Evolutionary conservation across 2,113 vertebrate genomes (phyloP), one percentile per base, ranked within the genome.

Genomic region (Amphiprion ocellaris): DNA sequence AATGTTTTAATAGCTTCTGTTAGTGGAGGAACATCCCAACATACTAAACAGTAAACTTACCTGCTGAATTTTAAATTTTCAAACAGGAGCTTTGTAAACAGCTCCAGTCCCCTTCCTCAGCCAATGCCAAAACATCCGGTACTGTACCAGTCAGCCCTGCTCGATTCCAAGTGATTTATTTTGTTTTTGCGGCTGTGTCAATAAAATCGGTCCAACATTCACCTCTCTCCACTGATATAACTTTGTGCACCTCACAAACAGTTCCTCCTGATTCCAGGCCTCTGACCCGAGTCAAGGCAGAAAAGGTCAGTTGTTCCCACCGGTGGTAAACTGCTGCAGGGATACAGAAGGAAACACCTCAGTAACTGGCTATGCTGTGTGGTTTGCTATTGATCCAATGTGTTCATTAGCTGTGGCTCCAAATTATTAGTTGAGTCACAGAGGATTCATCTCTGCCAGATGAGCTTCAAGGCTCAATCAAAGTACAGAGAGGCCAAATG

Each of bases 391-490:
- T 77, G 83, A 88, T 82, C 64, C 68, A 21, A 3, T 50, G 55
- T 47, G 64, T 78, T 91, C 87, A 77, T 85, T 83, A 83, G 72
- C 59, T 39, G 24, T 55, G 37, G n/a, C 64, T 82, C 23, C 55
- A 83, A 71, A 84, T 83, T 47, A 84, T 84, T 68, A 71, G 69
- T 86, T 68, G 59, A 84, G 47, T 79, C 77, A 65, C 33, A 81
- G 58, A 64, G 46, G 16, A 66, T 86, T 78, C 49, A 69, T 72
- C 69, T 84, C 69, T 80, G 77, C 44, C 72, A 64, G 83, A 69
- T 66, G 54, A 73, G 74, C 60, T 69, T 30, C 58, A 76, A 52
- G 47, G 37, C 65, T 83, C 66, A 64, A 89, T 88, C 81, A 72
- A 64, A 81, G 46, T 61, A 30, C 30, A 33, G 26, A 54, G 49